These are phyloP conservation scores for Erebia aethiops DNA, from an alignment of 2,888 invertebrate species.

Conservation along the genomic window DNA sequence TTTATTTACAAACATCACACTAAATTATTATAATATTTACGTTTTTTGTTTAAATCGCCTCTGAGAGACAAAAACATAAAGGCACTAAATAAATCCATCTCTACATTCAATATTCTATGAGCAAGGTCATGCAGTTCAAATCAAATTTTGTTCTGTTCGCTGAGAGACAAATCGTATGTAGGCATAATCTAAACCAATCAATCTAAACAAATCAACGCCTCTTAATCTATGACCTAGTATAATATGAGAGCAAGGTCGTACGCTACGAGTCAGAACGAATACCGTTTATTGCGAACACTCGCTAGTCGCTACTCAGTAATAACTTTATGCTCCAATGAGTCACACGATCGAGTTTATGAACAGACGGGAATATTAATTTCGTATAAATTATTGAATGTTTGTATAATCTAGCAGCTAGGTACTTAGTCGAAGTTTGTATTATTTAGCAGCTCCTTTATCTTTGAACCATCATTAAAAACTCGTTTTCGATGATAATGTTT, in stretches of 20 bases:
- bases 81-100: background rate
- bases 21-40: background rate
- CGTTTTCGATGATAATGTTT: constrained; percentile 5
- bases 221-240: constrained; percentile 54
- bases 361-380: constrained; percentile 4
- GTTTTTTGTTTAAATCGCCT: too few species aligned
- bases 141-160: background rate
- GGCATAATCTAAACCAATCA: constrained; percentile 28
- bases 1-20: background rate
- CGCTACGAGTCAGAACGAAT: constrained; percentile 49
- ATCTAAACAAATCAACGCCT: too few species aligned
- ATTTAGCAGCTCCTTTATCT: background rate
- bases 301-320: constrained; percentile 48
- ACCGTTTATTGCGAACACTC: constrained; percentile 44
- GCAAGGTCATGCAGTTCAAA: background rate
- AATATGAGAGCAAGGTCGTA: constrained; percentile 71
- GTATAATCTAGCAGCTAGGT: background rate
- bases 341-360: constrained; percentile 22
- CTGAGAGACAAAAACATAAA: background rate
- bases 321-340: constrained; percentile 50
- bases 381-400: background rate
- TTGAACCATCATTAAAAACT: constrained; percentile 17
- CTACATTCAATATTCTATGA: background rate
- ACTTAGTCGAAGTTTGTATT: background rate
- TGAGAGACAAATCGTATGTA: constrained; percentile 27